Base-by-base conservation (phyloP, 1,140 invertebrate genomes). In the Drosophila santomea region DNA sequence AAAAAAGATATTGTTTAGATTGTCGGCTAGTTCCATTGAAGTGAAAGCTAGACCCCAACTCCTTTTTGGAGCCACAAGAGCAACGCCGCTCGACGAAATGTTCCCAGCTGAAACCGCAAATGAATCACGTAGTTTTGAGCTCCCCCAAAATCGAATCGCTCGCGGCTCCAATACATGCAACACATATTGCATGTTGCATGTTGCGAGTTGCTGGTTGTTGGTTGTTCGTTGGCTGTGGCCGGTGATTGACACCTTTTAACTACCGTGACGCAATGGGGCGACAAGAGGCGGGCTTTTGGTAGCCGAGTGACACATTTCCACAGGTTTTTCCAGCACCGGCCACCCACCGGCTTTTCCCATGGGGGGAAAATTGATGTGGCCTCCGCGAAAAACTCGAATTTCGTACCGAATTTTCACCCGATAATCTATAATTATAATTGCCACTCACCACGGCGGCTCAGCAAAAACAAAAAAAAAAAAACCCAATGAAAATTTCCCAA, bases 231-330 rank as follows among this genome's bases (percentile, higher is more conserved):
- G 52, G 17, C 44, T 32, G 17, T 51, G 52, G 47, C 43, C 32
- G 38, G 60, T 84, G 80, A 84, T 76, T 84, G 80, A 84, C 80
- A 83, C 80, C 75, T 83, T 79, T 84, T 84, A 83, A 76, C 80
- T 79, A 73, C 80, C 62, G 66, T 83, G 79, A 76, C 75, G 80
- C 80, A 83, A 83, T 78, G 48, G 48, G 28, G 28, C 63, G n/a
- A 50, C 25, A 63, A 17, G n/a, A 43, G 75, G 60, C 60, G 48
- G 8, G n/a, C 47, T 28, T 48, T 48, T 48, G 60, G 62, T 64
- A 51, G 45, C 12, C 59, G 14, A 50, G 59, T 38, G 64, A 68
- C 64, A 68, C 20, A 66, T 68, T 52, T 36, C 38, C 59, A 50
- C 60, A 25, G 17, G 10, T 32, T 48, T 51, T 32, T 11, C 17